Conservation (phyloP, 2,113 vertebrate genomes). For the Stictonetta naevosa region DNA sequence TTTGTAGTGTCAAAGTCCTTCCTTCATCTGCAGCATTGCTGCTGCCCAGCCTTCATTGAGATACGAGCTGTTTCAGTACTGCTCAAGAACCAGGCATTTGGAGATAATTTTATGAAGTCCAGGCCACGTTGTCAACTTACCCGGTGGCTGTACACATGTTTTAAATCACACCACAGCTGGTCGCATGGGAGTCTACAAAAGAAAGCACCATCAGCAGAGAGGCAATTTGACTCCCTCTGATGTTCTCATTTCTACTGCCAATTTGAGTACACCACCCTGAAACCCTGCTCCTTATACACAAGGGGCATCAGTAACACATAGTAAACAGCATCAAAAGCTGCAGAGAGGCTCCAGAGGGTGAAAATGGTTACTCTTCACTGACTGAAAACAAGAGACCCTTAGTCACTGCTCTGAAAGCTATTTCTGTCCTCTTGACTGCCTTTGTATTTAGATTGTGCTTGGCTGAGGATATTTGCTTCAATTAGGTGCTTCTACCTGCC, state of each 20-base stretch:
- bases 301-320: rapidly evolving
- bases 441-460: not conserved
- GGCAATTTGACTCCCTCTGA: not conserved
- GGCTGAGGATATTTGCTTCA: not conserved
- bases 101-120: not conserved
- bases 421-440: not conserved
- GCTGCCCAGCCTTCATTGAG: not conserved
- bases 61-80: not conserved
- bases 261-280: not conserved
- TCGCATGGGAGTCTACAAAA: not conserved
- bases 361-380: not conserved
- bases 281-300: not conserved
- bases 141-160: not conserved
- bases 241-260: not conserved
- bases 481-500: not conserved
- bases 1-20: not conserved
- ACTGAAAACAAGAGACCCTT: not conserved
- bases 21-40: not conserved
- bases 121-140: not conserved
- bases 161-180: not conserved
- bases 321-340: not conserved
- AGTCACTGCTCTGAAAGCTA: not conserved
- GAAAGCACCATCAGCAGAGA: not conserved
- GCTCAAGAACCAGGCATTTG: not conserved
- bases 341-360: not conserved